Base-by-base conservation (phyloP, 2,888 invertebrate genomes). In the Thymelicus lineola region DNA sequence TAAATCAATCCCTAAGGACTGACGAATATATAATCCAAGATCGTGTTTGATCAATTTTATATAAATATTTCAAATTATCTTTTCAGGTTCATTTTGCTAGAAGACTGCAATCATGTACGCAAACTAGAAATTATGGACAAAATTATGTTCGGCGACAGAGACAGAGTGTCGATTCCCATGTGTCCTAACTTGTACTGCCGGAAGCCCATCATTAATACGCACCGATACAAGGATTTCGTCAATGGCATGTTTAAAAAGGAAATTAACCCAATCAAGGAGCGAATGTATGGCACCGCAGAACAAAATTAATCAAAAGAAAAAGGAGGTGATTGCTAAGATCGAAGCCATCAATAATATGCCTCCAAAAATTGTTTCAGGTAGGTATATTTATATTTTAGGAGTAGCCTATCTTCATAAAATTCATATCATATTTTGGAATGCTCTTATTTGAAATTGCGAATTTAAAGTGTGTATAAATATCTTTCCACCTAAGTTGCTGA, bases 181-280 rank as follows among this genome's bases (percentile, higher is more conserved):
- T 96, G 96, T 77, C 96, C 96, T n/a, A n/a, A n/a, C n/a, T n/a
- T n/a, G 0, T 83, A 81, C 70, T 96, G 96, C 79, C 95, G 94
- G 65, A 94, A 94, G 17, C 90, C 94, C 0, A 95, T 96, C 14
- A 86, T 94, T 15, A 94, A 90, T 75, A 95, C 94, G 2, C 85
- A 87, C 57, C 90, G 95, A 15, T 96, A 95, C 82, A 94, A 94
- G 71, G 92, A 95, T 72, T 74, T 88, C 2, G 88, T 96, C 66
- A 88, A 91, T 80, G 74, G 75, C n/a, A 84, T 83, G 70, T 82
- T 90, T 55, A 85, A 80, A 70, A 77, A 79, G n/a, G 87, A 90
- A 65, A 89, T 94, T 17, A 89, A 90, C 68, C 86, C 86, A 1
- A 86, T 94, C 50, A 94, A 94, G 74, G 79, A 79, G 64, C 81